Conservation (phyloP, 2,113 vertebrate species). For the Proteles cristata region DNA sequence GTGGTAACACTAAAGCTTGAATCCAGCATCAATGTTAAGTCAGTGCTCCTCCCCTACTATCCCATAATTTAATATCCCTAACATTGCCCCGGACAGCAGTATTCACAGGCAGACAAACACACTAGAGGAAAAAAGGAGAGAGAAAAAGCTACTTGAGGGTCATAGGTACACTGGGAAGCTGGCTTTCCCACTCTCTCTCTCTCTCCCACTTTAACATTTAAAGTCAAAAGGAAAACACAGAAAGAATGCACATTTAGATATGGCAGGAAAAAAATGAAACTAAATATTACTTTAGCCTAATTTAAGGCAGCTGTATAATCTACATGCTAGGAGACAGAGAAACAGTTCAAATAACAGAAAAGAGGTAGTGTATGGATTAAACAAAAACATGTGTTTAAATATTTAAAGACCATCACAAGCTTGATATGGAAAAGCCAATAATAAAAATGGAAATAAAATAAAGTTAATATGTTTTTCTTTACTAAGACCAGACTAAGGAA, state of each 20-base stretch:
- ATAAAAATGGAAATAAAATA: constrained; percentile 36
- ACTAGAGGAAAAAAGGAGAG: background rate
- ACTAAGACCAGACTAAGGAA: background rate
- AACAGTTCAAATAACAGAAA: constrained; percentile 40
- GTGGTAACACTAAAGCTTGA: background rate
- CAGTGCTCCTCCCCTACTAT: background rate
- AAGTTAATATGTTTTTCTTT: background rate
- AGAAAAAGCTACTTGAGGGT: background rate
- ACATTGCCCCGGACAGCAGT: accelerated
- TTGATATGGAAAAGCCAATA: background rate
- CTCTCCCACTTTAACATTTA: background rate
- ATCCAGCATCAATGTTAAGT: background rate
- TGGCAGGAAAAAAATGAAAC: constrained; percentile 30
- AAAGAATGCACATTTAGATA: background rate
- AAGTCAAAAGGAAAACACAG: constrained; percentile 31
- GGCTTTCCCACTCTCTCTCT: background rate
- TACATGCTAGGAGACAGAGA: background rate
- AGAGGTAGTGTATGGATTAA: constrained; percentile 35
- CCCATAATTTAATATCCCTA: no score
- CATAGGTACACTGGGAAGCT: background rate
- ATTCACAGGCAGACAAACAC: background rate
- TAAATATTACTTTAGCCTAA: constrained; percentile 64
- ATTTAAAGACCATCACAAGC: constrained; percentile 35
- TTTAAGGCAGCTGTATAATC: constrained; percentile 59
- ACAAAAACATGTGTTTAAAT: constrained; percentile 58